Base-by-base conservation (phyloP, 2,113 vertebrate species). In the Strigops habroptila region DNA sequence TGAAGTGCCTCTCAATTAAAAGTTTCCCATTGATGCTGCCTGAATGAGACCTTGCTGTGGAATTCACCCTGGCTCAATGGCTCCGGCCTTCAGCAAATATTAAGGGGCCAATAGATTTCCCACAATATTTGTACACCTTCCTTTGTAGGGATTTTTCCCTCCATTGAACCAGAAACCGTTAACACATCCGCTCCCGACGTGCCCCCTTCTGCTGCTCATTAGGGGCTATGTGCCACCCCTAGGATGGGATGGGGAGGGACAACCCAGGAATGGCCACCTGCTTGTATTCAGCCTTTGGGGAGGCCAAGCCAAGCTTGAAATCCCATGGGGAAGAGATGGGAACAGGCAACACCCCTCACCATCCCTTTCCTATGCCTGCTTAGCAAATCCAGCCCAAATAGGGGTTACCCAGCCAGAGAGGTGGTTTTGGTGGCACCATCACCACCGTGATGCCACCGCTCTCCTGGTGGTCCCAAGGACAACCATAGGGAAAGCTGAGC, bases 71-170 rank as follows among this genome's bases (percentile, higher is more conserved):
- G 93, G 97, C 92, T 99, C 98, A 99, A 99, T 98, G 98, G 98
- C 98, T 97, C 87, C 79, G 97, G 98, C 98, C 98, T 98, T 98
- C 98, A 97, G 97, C 98, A 98, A 98, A 98, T 98, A 97, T 97
- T 96, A 98, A 98, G 98, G 98, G 98, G 97, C 97, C 97, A 96
- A 98, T 97, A 97, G 98, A 98, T 99, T 98, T 98, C 98, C 98
- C 99, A 99, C 99, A 99, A 99, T 99, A 98, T 99, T 99, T 99
- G 99, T 98, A 98, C 98, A 98, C 98, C 98, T 98, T 97, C 98
- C 97, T 99, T 99, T 99, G 98, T 98, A 97, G 95, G 98, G 98
- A 98, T 99, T 99, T 99, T 98, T 99, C 98, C 98, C 98, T 99
- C 98, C 98, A 98, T 98, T 99, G 99, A 99, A 98, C 98, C 98